Base-by-base conservation (phyloP, 1,140 invertebrate species). In the Heterodera schachtii region DNA sequence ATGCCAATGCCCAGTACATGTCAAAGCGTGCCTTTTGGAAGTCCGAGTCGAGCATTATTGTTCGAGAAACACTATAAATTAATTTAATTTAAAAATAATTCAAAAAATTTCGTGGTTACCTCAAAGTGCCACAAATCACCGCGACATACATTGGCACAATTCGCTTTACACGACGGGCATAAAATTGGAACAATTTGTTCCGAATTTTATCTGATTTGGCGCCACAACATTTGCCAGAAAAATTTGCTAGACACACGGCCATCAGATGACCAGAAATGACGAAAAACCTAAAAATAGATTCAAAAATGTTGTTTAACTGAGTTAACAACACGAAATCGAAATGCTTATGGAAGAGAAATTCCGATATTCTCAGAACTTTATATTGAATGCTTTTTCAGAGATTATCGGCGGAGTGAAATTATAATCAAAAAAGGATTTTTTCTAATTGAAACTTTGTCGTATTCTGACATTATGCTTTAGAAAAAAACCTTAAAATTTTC, bases 211-310 rank as follows among this genome's bases (percentile, higher is more conserved):
- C 5, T 60, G n/a, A 5, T 16, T 76, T 41, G 69, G 57, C 16
- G 16, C 11, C 31, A 31, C 31, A 31, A 31, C 31, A 16, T 19
- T 70, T 43, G 3, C 47, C 69, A 11, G 11, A 11, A 41, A 66
- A n/a, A 11, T 81, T 77, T 13, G 77, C 52, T n/a, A 86, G 73
- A 69, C 82, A 73, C n/a, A 73, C 47, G 57, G 81, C 80, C 84
- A 88, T 86, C 49, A 86, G 79, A 67, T 88, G 87, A 16, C 85
- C 85, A 49, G 85, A 86, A 70, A 86, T 81, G 9, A 86, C 85
- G 66, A 86, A 86, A 67, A 86, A 86, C 9, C 86, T 88, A 88
- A 85, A 60, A 46, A 64, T 31, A 19, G 49, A 47, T 3, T 31
- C 1, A 31, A 31, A 31, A 31, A 31, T 31, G 31, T 31, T 31